Evolutionary conservation across 2,113 vertebrate genomes (phyloP), one percentile per base, ranked within the genome.

Genomic region (Brevimyrus niger): DNA sequence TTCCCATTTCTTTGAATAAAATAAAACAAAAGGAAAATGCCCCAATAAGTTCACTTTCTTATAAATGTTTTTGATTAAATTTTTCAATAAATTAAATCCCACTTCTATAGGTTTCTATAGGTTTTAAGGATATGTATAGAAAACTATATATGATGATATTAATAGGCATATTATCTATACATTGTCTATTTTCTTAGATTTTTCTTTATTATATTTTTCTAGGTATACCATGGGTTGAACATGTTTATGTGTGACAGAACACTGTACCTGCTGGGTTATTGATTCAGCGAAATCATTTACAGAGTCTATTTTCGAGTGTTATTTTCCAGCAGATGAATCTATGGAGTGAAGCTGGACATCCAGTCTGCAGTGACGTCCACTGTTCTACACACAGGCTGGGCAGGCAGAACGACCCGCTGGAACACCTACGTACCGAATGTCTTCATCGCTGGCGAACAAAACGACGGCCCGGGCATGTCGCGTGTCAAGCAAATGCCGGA

Each of bases 391-490:
- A 84, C 13, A 87, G 85, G 5, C 84, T 15, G 47, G 19, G 84
- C n/a, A 35, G 27, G 4, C 19, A 87, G 2, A 53, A 38, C 35
- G 50, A 84, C 23, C 48, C 7, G 85, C 31, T 35, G 31, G 8
- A 17, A 19, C 21, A 15, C 4, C 50, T 87, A 58, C 95, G 94
- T 92, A 98, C 98, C 95, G 97, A 94, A 99, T 99, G 89, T 99
- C 98, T 92, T 99, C 97, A 83, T 99, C 97, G 0, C 96, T 96
- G 92, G 98, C 97, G 89, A 99, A 99, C 93, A 97, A 96, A 91
- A 99, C 95, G 89, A 99, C 93, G 0, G 97, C 97, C 11, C 98
- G 94, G 92, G 98, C 98, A 90, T 97, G 95, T 4, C 95, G 96
- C 0, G 97, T 98, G 90, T 99, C 97, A 90, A 98, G 94, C 88